Evolutionary conservation across 2,797 vertebrate genomes (phyloP).

Genomic region (Cossypha niveicapilla): DNA sequence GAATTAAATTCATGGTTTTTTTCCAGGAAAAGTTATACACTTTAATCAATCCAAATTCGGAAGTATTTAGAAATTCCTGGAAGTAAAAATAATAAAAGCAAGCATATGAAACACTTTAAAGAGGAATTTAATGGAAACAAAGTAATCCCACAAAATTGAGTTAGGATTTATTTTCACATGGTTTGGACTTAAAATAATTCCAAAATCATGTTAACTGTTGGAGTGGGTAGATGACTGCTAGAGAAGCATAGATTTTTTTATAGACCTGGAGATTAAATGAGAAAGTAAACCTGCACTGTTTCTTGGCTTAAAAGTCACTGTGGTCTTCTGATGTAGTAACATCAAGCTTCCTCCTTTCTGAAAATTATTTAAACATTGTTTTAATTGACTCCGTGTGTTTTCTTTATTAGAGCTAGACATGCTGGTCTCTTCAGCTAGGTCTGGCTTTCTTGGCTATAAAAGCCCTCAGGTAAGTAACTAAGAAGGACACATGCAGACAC

Average conservation of each 20-base stretch:
- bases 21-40: background rate
- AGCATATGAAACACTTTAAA: constrained; percentile 58
- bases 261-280: constrained; percentile 47
- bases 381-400: constrained; percentile 60
- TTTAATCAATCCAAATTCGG: constrained; percentile 38
- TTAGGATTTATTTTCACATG: constrained; percentile 62
- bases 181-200: constrained; percentile 61
- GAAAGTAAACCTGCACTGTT: constrained; percentile 49
- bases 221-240: constrained; percentile 29
- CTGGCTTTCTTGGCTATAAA: constrained; percentile 35
- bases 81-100: constrained; percentile 34
- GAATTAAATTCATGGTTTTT: background rate
- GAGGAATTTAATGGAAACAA: constrained; percentile 45
- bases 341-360: constrained; percentile 33
- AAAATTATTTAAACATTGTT: constrained; percentile 62
- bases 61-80: constrained; percentile 55
- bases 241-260: constrained; percentile 34
- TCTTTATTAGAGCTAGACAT: constrained; percentile 42
- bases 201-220: constrained; percentile 53
- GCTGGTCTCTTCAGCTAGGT: constrained; percentile 1
- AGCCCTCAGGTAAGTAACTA: constrained; percentile 51
- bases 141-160: constrained; percentile 52
- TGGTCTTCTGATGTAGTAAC: constrained; percentile 50
- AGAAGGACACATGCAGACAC: background rate
- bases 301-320: constrained; percentile 42